A percentile compares a stretch with the other conserved stretches of the same genome.
phyloP scores from a whole-genome alignment of 2,113 vertebrate species.

The Chaetops frenatus region DNA sequence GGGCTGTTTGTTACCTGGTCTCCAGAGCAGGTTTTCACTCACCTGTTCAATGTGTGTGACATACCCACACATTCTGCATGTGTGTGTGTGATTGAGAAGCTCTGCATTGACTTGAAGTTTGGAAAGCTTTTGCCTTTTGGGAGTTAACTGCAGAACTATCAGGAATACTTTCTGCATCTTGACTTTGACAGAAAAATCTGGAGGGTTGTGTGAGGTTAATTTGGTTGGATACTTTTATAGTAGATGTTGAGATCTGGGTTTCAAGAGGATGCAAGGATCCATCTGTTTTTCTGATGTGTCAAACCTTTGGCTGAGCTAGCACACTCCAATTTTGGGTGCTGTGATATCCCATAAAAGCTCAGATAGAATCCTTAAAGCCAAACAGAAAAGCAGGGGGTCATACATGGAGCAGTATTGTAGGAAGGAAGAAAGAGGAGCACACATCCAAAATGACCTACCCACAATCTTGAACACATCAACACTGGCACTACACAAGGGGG shows the following conservation, averaged over 20 bases:
- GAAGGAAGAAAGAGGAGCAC: background rate
- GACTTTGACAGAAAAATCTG: background rate
- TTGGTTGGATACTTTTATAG: background rate
- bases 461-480: background rate
- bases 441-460: background rate
- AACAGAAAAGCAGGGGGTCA: background rate
- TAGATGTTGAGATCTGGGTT: background rate
- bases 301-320: background rate
- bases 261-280: background rate
- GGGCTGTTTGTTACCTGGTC: background rate
- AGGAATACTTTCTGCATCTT: background rate
- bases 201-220: background rate
- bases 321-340: background rate
- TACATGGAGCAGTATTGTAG: background rate
- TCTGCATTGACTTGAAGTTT: background rate
- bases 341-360: background rate
- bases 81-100: background rate
- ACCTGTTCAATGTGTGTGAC: accelerated
- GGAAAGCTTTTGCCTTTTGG: background rate
- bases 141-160: background rate
- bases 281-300: background rate
- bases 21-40: background rate
- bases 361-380: background rate
- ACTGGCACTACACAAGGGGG: background rate
- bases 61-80: accelerated